Conservation (phyloP, 2,888 invertebrate species). For the Rotaria macrura region DNA sequence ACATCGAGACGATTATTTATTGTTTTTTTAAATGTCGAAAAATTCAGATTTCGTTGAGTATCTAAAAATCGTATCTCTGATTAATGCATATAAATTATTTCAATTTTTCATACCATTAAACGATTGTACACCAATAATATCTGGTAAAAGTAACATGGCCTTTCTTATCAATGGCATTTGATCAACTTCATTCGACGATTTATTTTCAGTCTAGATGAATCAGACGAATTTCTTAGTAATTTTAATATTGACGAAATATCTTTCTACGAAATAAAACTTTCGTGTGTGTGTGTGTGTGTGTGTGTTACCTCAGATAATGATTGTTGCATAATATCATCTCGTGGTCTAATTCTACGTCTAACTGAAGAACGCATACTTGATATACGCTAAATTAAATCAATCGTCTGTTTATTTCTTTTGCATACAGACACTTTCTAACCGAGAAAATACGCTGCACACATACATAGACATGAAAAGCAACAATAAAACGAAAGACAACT, state of each 20-base stretch:
- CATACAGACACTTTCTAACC: neutral
- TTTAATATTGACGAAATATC: too few relatives aligned
- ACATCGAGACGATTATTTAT: neutral
- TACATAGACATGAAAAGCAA: neutral
- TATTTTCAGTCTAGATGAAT: neutral
- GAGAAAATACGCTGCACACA: neutral
- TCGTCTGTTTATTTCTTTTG: neutral
- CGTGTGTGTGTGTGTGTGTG: too few relatives aligned
- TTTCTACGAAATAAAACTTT: neutral
- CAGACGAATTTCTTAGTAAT: neutral
- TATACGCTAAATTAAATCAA: neutral
- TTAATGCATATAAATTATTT: neutral
- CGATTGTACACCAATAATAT: neutral
- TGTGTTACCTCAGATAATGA: neutral
- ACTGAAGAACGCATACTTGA: slow-evolving; percentile 10
- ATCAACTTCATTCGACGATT: neutral
- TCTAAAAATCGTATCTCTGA: neutral
- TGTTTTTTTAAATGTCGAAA: neutral
- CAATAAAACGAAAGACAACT: neutral
- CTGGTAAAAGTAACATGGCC: neutral
- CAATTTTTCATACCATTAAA: neutral
- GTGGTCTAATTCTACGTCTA: neutral
- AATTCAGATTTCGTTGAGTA: neutral
- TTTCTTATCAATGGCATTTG: neutral
- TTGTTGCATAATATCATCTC: neutral